Evolutionary conservation across 2,888 invertebrate genomes (phyloP).

Genomic region (Aleiodes testaceus): DNA sequence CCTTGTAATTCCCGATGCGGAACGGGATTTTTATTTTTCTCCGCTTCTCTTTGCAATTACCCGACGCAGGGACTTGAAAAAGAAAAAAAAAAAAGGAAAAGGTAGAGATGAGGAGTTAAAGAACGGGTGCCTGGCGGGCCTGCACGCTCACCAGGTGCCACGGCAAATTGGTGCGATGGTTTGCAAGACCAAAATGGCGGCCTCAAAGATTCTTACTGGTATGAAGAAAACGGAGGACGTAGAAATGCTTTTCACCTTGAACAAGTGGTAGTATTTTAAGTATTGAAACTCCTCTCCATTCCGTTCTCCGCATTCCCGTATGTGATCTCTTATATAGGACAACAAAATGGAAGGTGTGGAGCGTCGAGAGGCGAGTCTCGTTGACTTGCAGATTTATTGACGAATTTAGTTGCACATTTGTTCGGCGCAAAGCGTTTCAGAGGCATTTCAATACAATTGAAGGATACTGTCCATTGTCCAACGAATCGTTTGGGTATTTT

Average conservation of each 20-base stretch:
- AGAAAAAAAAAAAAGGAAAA: neutral
- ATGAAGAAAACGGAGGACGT: neutral
- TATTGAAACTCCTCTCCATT: no score
- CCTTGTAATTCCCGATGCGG: conserved; percentile 47
- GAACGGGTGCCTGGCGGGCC: conserved; percentile 42
- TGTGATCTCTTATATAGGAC: no score
- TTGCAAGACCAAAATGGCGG: conserved; percentile 7
- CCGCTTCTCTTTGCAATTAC: conserved; percentile 47
- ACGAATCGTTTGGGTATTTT: conserved; percentile 52
- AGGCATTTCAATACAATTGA: conserved; percentile 68
- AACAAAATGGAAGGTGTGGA: conserved; percentile 32
- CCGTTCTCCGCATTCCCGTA: no score
- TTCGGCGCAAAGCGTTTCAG: conserved; percentile 50
- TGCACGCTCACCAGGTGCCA: conserved; percentile 55
- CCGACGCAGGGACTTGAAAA: conserved; percentile 31
- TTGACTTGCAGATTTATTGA: conserved; percentile 69
- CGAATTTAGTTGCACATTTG: conserved; percentile 68
- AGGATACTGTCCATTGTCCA: conserved; percentile 64
- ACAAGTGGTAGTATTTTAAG: neutral
- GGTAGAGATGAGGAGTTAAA: conserved; percentile 34
- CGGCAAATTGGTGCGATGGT: conserved; percentile 57
- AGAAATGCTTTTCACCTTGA: no score
- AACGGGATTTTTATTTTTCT: conserved; percentile 27
- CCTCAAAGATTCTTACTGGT: conserved; percentile 23
- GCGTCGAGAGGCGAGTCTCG: conserved; percentile 47